A percentile compares a stretch with the other conserved stretches of the same genome.
Evolutionary conservation across 30 jellyfish, hydroid and myxozoan genomes (phyloP).

Genomic region (Chironex yamaguchii): DNA sequence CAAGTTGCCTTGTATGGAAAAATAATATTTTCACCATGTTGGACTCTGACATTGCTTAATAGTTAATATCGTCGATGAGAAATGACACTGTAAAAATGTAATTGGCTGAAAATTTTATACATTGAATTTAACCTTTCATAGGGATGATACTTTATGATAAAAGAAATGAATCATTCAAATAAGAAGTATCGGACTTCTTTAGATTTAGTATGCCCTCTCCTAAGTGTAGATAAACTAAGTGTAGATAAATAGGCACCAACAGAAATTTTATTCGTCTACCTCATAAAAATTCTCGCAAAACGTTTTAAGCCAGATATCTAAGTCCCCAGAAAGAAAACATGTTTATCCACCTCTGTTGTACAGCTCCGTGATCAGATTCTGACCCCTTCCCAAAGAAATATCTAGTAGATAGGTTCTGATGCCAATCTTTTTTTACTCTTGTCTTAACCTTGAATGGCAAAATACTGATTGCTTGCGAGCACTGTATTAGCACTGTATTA

Average conservation of each 20-base stretch:
- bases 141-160: neutral
- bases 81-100: neutral
- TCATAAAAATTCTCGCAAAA: neutral
- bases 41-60: conserved; percentile 21
- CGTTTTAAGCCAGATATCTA: conserved; percentile 6
- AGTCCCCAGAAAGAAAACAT: too few species aligned
- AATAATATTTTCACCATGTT: neutral
- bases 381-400: too few species aligned
- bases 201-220: too few species aligned
- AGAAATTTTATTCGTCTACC: neutral
- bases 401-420: too few species aligned
- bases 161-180: neutral
- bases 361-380: too few species aligned
- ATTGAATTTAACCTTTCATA: neutral
- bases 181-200: neutral
- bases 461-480: too few species aligned
- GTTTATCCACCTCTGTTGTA: conserved; percentile 12
- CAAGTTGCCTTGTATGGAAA: conserved; percentile 5
- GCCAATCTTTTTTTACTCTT: too few species aligned
- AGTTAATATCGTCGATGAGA: conserved; percentile 9
- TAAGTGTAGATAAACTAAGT: too few species aligned
- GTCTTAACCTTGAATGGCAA: too few species aligned
- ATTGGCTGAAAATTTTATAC: neutral
- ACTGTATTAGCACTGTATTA: too few species aligned
- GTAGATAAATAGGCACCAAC: conserved; percentile 23